phyloP scores from a whole-genome alignment of 2,797 vertebrate species.

The Karalla daura region DNA sequence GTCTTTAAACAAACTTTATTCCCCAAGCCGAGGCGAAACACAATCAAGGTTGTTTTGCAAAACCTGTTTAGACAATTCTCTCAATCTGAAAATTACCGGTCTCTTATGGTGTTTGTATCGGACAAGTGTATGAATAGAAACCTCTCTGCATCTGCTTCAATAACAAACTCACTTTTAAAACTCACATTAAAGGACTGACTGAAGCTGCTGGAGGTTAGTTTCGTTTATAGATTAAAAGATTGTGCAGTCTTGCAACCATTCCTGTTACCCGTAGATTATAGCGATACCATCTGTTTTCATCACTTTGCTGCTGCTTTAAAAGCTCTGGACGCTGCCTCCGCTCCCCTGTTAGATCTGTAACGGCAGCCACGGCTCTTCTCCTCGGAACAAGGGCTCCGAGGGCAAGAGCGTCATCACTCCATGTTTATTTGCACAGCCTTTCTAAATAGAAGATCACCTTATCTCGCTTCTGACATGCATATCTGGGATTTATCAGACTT shows the following conservation, averaged over 20 bases:
- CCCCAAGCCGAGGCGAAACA: slow-evolving; percentile 26
- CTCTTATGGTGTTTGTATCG: slow-evolving; percentile 56
- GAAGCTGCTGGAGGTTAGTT: slow-evolving; percentile 20
- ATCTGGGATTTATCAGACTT: slow-evolving; percentile 68
- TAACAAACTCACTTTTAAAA: slow-evolving; percentile 26
- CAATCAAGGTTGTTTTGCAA: slow-evolving; percentile 45
- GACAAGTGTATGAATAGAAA: slow-evolving; percentile 32
- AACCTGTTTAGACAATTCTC: slow-evolving; percentile 40
- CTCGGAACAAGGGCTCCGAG: slow-evolving; percentile 49
- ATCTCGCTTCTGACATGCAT: slow-evolving; percentile 63
- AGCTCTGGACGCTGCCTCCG: slow-evolving; percentile 4
- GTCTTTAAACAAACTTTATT: slow-evolving; percentile 30
- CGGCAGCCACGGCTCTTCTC: slow-evolving; percentile 21
- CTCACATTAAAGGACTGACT: slow-evolving; percentile 30
- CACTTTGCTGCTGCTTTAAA: slow-evolving; percentile 10
- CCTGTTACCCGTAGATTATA: not conserved
- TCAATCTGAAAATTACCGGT: slow-evolving; percentile 42
- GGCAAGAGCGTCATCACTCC: slow-evolving; percentile 28
- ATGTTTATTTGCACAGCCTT: slow-evolving; percentile 72
- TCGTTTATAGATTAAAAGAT: slow-evolving; percentile 13
- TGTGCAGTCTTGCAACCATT: slow-evolving; percentile 16
- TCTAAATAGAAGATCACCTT: slow-evolving; percentile 55
- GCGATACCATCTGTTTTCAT: slow-evolving; percentile 20
- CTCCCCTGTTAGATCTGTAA: slow-evolving; percentile 8
- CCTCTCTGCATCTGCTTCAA: slow-evolving; percentile 24